Evolutionary conservation across 2,888 invertebrate species (phyloP).

Genomic region (Pyrrhia umbra): DNA sequence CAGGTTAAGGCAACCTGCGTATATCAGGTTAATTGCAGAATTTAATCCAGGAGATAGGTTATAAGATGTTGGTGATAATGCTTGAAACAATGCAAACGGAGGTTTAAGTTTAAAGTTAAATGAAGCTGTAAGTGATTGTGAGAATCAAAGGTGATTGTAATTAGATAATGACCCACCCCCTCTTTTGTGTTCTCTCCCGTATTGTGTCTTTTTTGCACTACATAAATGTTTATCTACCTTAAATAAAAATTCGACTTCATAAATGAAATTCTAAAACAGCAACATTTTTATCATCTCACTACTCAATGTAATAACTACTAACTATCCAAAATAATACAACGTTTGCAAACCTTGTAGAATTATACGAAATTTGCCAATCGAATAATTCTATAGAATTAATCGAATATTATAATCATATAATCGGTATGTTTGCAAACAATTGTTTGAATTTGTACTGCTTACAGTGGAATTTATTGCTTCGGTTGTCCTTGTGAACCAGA

Average conservation of each 20-base stretch:
- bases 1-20: conserved; percentile 23
- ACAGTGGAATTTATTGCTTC: conserved; percentile 55
- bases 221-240: too few relatives aligned
- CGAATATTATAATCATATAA: conserved; percentile 56
- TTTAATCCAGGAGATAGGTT: conserved; percentile 21
- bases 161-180: too few relatives aligned
- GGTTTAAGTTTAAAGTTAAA: background rate
- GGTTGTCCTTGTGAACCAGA: conserved; percentile 55
- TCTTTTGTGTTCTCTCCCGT: too few relatives aligned
- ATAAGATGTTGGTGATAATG: background rate
- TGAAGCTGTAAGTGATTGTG: background rate
- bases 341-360: conserved; percentile 25
- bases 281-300: conserved; percentile 5
- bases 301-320: conserved; percentile 12
- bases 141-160: background rate
- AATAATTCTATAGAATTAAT: conserved; percentile 54
- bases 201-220: too few relatives aligned
- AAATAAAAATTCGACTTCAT: background rate
- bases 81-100: background rate
- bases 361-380: conserved; percentile 55
- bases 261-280: background rate
- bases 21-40: conserved; percentile 42
- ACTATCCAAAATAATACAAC: conserved; percentile 18
- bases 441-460: conserved; percentile 62
- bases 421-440: conserved; percentile 61